Evolutionary conservation across 2,888 invertebrate genomes (phyloP), one percentile per base, ranked within the genome.

Genomic region (Brachyopa scutellaris): DNA sequence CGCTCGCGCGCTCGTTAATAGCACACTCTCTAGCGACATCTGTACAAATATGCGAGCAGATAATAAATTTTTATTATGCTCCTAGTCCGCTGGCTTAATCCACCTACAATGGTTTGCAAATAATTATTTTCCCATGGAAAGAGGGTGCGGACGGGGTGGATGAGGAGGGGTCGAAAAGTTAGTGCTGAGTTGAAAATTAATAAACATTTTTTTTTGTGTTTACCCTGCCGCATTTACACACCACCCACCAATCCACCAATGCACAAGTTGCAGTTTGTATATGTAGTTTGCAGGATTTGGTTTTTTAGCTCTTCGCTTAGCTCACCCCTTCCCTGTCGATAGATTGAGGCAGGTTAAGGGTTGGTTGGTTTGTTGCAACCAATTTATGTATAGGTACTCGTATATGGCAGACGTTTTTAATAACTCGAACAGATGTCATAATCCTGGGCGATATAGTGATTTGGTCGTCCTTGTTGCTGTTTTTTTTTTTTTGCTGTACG

Each of bases 341-440:
- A 36, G 42, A 82, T 82, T 82, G 77, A 77, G 82, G 76, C 82
- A 82, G 82, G 82, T 82, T 82, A 77, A 70, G 82, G 70, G 77
- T 82, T 78, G 79, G 15, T n/a, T 21, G 23, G 47, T 6, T 26
- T 5, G 4, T 9, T 42, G 77, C 72, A 59, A 1, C 38, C 49
- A 53, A 38, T 57, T 53, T 42, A 55, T 64, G 38, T 26, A 21
- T 17, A 55, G 38, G 57, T 13, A 19, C 33, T 17, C 6, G 26
- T 47, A 15, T 23, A 38, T 49, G 72, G 62, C 83, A 83, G 83
- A 72, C 78, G 72, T 78, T 83, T 83, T 78, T 83, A 78, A 83
- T 83, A 83, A 78, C 78, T 42, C 83, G 78, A 83, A 78, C 83
- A 83, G 82, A 83, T 83, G 82, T 83, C 82, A 83, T 83, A 83